Percentiles rank a stretch among this genome's conserved stretches.
Conservation (phyloP, 2,888 invertebrate genomes). For the Hoplodrina blanda region DNA sequence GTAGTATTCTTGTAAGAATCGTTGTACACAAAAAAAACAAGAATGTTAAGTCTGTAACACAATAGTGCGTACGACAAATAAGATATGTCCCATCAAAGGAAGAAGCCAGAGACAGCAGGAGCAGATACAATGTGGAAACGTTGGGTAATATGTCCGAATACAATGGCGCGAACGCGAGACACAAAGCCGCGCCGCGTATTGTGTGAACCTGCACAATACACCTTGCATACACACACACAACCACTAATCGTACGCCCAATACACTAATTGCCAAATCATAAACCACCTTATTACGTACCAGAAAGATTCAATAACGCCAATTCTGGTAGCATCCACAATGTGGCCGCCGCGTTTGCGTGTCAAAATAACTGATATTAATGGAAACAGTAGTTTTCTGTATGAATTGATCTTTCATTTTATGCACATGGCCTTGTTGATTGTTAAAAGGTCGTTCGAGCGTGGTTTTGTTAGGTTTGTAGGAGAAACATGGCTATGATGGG, state of each 20-base stretch:
- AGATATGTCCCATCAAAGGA: conserved; percentile 86
- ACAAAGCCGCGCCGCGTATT: conserved; percentile 88
- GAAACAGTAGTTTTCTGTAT: conserved; percentile 79
- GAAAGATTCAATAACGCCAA: conserved; percentile 58
- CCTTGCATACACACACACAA: conserved; percentile 84
- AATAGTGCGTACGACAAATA: conserved; percentile 77
- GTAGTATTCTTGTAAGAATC: conserved; percentile 54
- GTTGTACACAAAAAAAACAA: conserved; percentile 45
- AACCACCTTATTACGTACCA: conserved; percentile 68
- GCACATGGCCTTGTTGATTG: conserved; percentile 71
- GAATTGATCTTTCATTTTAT: conserved; percentile 76
- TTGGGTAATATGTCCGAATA: conserved; percentile 89
- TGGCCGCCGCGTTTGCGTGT: conserved; percentile 76
- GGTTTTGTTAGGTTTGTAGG: conserved; percentile 34
- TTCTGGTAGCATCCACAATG: conserved; percentile 51
- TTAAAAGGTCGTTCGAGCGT: conserved; percentile 44
- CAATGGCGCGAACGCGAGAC: conserved; percentile 86
- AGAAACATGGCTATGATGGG: conserved; percentile 7
- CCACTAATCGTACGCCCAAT: conserved; percentile 70
- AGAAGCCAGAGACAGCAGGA: conserved; percentile 83
- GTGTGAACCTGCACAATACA: conserved; percentile 88
- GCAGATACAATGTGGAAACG: conserved; percentile 87
- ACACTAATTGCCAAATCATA: conserved; percentile 75
- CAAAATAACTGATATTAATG: conserved; percentile 85
- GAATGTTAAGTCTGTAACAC: conserved; percentile 55